These are phyloP conservation scores for Vultur gryphus DNA, from an alignment of 2,797 vertebrate genomes.

Conservation along the genomic window DNA sequence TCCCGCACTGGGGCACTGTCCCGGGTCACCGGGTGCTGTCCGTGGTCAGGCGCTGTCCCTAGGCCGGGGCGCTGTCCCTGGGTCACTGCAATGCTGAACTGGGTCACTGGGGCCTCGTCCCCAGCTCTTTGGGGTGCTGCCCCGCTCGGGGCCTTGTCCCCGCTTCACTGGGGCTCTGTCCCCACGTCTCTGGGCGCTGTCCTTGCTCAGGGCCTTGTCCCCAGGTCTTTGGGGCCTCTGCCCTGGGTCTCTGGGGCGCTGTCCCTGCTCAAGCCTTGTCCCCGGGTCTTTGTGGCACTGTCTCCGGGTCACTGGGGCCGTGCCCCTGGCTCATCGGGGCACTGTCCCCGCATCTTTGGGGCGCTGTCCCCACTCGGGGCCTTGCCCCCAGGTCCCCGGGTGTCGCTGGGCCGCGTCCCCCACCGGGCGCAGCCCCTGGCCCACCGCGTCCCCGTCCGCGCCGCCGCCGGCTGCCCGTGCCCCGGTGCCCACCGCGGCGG, in stretches of 20 bases:
- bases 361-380: rapidly evolving
- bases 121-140: neutral
- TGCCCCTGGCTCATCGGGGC: rapidly evolving
- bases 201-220: neutral
- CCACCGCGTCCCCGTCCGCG: neutral
- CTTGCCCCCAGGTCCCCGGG: neutral
- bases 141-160: neutral
- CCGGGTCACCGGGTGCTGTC: neutral
- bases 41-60: neutral
- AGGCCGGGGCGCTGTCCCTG: neutral
- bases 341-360: rapidly evolving
- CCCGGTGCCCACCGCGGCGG: neutral
- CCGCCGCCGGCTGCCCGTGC: neutral
- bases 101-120: neutral
- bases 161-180: rapidly evolving
- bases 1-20: neutral
- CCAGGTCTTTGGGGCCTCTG: neutral
- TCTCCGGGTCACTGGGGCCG: rapidly evolving
- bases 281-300: rapidly evolving
- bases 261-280: rapidly evolving
- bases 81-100: neutral
- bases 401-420: too few species aligned
- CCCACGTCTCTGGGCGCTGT: rapidly evolving
- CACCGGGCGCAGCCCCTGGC: neutral
- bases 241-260: rapidly evolving